Percentiles rank a stretch among this genome's conserved stretches.
Evolutionary conservation across 2,888 invertebrate species (phyloP).

Genomic region (Pyralis farinalis): DNA sequence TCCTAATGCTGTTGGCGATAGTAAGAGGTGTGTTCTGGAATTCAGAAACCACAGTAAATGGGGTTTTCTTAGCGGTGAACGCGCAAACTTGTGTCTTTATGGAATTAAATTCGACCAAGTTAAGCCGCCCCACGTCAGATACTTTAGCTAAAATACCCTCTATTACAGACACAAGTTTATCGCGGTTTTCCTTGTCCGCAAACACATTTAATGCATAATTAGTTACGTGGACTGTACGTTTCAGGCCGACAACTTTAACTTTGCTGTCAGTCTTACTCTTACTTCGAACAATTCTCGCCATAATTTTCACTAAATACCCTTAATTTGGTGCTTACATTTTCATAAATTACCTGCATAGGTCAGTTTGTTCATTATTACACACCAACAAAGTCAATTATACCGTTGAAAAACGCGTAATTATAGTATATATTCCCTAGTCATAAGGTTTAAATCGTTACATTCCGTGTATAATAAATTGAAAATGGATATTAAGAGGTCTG

Average conservation of each 20-base stretch:
- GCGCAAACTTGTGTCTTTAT: too few relatives aligned
- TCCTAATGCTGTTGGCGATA: too few relatives aligned
- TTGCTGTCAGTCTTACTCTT: conserved; percentile 10
- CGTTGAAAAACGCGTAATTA: too few relatives aligned
- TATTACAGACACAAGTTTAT: too few relatives aligned
- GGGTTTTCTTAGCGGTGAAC: too few relatives aligned
- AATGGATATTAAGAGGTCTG: conserved; percentile 5
- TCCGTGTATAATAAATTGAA: neutral
- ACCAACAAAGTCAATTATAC: too few relatives aligned
- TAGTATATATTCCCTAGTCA: neutral
- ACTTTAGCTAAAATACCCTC: too few relatives aligned
- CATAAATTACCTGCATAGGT: neutral
- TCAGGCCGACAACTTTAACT: conserved; percentile 25
- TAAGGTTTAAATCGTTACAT: neutral
- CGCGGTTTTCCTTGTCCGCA: conserved; percentile 33
- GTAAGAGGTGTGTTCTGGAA: too few relatives aligned
- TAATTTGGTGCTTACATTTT: neutral
- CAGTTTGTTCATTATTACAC: neutral
- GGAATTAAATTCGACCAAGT: too few relatives aligned
- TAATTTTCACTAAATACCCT: neutral
- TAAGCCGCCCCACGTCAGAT: too few relatives aligned
- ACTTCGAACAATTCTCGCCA: neutral
- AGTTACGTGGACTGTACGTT: conserved; percentile 41
- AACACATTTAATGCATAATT: conserved; percentile 50
- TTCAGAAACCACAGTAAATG: too few relatives aligned